Base-by-base conservation (phyloP, 1,140 invertebrate genomes). In the Nixonia krombeini region DNA sequence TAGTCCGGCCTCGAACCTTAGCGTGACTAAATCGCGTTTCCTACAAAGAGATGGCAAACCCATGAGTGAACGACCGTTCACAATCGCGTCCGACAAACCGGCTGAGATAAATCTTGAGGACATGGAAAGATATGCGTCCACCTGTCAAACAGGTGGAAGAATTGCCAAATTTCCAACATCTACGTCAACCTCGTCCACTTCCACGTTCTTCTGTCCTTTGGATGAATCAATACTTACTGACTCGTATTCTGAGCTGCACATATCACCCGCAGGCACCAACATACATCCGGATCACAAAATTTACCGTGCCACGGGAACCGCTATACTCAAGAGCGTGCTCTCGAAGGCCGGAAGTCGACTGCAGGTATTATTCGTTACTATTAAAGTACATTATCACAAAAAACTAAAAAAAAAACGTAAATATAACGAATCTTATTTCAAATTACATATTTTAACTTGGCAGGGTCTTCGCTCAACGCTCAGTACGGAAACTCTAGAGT, bases 211-310 rank as follows among this genome's bases (percentile, higher is more conserved):
- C 40, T 82, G 73, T 26, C 76, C 85, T 0, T 50, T 86, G 0
- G 76, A 83, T 25, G 88, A 90, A 25, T 87, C 88, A 3, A 83
- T 81, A 17, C 76, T 87, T 1, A 86, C 83, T 0, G 88, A 88
- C 64, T 68, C 81, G 28, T 75, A 87, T 70, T 73, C 86, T 26
- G 56, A 83, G 61, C 21, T 83, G 64, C 37, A 86, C 79, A 61
- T 81, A 79, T 28, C 84, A 83, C 13, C 73, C 0, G 66, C 63
- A 0, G 67, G 46, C 7, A 68, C 80, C 0, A 88, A 89, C 65
- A 87, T 92, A 49, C 91, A 93, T 76, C 91, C 92, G 0, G 91
- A 93, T 72, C 90, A 92, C 70, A 92, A 91, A 80, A 92, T 93
- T 61, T 93, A 93, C 67, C 13, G 66, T 21, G 25, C 52, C 1